A percentile compares a stretch with the other conserved stretches of the same genome.
Evolutionary conservation across 2,113 vertebrate genomes (phyloP).

Genomic region (Paraplagusia blochii): DNA sequence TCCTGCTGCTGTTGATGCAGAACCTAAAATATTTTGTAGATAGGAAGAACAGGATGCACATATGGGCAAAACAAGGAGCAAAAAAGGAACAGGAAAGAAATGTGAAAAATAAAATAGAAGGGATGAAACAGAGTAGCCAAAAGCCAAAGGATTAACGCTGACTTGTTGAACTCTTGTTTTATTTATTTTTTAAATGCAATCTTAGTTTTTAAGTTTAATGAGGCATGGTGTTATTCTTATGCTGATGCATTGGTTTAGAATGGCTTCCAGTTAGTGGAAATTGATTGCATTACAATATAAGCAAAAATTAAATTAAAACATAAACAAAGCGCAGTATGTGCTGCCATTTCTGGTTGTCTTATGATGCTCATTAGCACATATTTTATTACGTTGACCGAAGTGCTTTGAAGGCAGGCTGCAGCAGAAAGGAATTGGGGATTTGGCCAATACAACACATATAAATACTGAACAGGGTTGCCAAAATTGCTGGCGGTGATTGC

Average conservation of each 20-base stretch:
- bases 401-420: conserved; percentile 51
- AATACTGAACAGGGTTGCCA: no score
- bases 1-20: conserved; percentile 96
- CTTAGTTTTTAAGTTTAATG: conserved; percentile 26
- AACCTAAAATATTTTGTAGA: conserved; percentile 72
- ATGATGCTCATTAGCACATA: conserved; percentile 37
- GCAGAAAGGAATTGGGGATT: conserved; percentile 40
- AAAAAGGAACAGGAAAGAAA: neutral
- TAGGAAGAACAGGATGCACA: conserved; percentile 8
- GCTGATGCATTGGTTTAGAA: conserved; percentile 57
- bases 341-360: conserved; percentile 35
- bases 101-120: conserved; percentile 9
- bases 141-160: conserved; percentile 24
- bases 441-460: conserved; percentile 16
- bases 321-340: conserved; percentile 49
- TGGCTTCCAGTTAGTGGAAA: conserved; percentile 54
- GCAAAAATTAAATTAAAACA: conserved; percentile 57
- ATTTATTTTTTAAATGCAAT: conserved; percentile 24
- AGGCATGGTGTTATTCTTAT: conserved; percentile 43
- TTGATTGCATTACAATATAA: conserved; percentile 24
- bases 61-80: neutral
- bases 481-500: no score
- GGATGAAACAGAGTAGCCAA: conserved; percentile 10
- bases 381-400: conserved; percentile 42
- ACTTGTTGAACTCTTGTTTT: conserved; percentile 13